phyloP scores from a whole-genome alignment of 2,797 vertebrate species.

The Bradypodion pumilum region DNA sequence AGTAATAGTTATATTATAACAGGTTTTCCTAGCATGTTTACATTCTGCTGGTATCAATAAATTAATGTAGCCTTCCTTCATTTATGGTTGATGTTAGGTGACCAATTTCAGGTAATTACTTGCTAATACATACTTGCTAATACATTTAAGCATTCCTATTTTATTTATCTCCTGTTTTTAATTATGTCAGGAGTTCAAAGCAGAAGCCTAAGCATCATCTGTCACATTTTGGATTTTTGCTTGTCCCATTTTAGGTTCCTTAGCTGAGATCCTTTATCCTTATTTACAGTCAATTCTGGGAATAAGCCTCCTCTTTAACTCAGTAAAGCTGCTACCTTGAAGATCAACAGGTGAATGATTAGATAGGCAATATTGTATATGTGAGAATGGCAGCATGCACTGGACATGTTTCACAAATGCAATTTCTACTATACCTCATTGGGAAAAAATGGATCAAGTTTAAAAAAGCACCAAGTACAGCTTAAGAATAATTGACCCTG shows the following conservation, averaged over 20 bases:
- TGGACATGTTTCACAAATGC: background rate
- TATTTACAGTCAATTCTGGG: background rate
- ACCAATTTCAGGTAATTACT: background rate
- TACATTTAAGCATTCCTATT: background rate
- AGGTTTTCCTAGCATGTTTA: background rate
- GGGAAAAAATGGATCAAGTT: background rate
- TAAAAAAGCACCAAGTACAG: background rate
- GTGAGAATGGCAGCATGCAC: background rate
- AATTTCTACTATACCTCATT: background rate
- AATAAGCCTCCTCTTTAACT: background rate
- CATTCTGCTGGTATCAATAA: background rate
- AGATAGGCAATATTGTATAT: background rate
- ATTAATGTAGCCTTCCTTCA: background rate
- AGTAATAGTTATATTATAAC: background rate
- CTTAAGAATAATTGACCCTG: background rate
- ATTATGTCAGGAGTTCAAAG: background rate
- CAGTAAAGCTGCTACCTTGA: background rate
- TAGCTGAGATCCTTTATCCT: background rate
- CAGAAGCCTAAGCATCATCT: background rate
- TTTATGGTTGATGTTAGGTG: background rate
- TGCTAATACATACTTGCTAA: background rate
- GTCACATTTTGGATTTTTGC: background rate
- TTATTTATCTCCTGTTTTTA: background rate
- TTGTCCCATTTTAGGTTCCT: background rate
- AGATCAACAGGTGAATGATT: background rate